phyloP scores from a whole-genome alignment of 2,888 invertebrate genomes.

The Cantharis flavilabris region DNA sequence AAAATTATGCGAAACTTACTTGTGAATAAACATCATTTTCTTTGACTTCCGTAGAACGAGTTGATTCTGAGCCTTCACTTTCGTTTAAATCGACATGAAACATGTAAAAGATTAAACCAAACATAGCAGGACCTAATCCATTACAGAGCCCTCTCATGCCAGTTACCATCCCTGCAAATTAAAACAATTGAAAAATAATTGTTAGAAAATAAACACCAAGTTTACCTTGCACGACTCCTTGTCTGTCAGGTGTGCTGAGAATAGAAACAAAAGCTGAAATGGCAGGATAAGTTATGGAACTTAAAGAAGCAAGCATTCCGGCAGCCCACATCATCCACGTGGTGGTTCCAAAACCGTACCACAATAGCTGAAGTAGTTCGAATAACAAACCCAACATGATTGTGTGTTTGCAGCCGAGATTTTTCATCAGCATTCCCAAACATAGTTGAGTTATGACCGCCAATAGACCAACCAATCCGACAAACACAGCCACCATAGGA shows the following conservation, averaged over 20 bases:
- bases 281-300: slow-evolving; percentile 97
- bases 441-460: slow-evolving; percentile 95
- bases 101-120: slow-evolving; percentile 96
- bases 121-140: slow-evolving; percentile 97
- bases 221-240: slow-evolving; percentile 67
- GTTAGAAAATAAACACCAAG: neutral
- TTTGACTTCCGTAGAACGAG: slow-evolving; percentile 58
- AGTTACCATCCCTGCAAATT: slow-evolving; percentile 85
- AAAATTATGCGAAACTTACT: slow-evolving; percentile 41
- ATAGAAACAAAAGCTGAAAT: slow-evolving; percentile 98
- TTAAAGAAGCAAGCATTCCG: slow-evolving; percentile 92
- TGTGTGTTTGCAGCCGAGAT: slow-evolving; percentile 93
- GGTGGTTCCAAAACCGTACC: slow-evolving; percentile 96
- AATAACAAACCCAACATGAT: slow-evolving; percentile 96
- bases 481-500: slow-evolving; percentile 95
- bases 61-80: slow-evolving; percentile 58
- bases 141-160: slow-evolving; percentile 98
- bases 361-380: slow-evolving; percentile 95
- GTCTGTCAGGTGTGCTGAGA: slow-evolving; percentile 96
- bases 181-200: neutral
- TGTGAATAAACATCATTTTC: slow-evolving; percentile 60
- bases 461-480: slow-evolving; percentile 94
- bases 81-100: slow-evolving; percentile 97
- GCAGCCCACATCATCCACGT: slow-evolving; percentile 99
- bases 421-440: slow-evolving; percentile 65